A percentile compares a stretch with the other conserved stretches of the same genome.
Evolutionary conservation across 2,797 vertebrate genomes (phyloP).

Genomic region (Coregonus ussuriensis): DNA sequence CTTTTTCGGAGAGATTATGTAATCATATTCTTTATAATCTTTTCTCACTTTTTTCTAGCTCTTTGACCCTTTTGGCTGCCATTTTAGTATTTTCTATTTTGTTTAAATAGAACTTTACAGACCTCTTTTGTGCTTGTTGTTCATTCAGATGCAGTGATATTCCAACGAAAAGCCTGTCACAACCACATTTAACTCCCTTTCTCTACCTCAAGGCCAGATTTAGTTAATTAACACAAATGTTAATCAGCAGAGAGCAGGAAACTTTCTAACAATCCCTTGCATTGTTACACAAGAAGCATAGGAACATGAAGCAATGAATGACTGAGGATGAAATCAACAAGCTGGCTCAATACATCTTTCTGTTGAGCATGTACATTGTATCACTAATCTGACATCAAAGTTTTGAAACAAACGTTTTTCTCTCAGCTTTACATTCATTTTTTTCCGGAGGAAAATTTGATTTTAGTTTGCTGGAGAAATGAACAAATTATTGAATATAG

Average conservation of each 20-base stretch:
- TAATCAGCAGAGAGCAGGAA: neutral
- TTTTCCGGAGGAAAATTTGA: too few relatives aligned
- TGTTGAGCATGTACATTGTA: slow-evolving; percentile 3
- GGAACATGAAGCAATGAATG: slow-evolving; percentile 8
- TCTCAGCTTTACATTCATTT: neutral
- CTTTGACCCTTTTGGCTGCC: neutral
- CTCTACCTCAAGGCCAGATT: neutral
- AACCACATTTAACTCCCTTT: neutral
- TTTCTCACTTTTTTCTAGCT: neutral
- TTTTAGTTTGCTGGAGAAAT: neutral
- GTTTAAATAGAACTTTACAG: neutral
- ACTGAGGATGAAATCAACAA: slow-evolving; percentile 7
- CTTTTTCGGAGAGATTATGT: neutral
- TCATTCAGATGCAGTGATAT: neutral
- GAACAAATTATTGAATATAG: neutral
- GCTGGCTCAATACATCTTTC: slow-evolving; percentile 5
- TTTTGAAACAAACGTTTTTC: neutral
- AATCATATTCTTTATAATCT: neutral
- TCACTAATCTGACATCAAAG: slow-evolving; percentile 10
- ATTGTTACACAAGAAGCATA: slow-evolving; percentile 7
- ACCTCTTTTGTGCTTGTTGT: neutral
- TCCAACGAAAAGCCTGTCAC: neutral
- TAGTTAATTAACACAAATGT: neutral
- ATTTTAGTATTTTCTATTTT: neutral
- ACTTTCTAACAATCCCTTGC: neutral